Evolutionary conservation across 2,113 vertebrate genomes (phyloP), one percentile per base, ranked within the genome.

Genomic region (Gasterosteus aculeatus): DNA sequence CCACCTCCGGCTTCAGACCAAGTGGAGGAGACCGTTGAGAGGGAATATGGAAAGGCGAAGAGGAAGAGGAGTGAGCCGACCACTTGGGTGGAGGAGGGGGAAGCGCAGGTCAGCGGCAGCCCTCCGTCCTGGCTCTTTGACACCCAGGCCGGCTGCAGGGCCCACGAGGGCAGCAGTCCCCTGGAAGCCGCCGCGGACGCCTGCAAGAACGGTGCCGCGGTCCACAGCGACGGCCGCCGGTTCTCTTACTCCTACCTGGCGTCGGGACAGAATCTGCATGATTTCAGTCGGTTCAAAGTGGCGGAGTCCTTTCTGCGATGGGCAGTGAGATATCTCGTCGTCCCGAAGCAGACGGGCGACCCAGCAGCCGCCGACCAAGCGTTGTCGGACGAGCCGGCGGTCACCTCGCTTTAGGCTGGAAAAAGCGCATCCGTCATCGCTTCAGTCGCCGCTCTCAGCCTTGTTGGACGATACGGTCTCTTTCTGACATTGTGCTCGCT

Each of bases 121-220:
- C 88, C 82, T 19, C 89, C 86, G 1, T 92, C 89, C 0, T 91
- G 92, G 90, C 79, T 91, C 16, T 87, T 89, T 22, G 81, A 92
- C 49, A 49, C 71, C 8, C 72, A 38, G 38, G 0, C 38, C 0
- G 35, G 31, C 1, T 46, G 41, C 2, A 16, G 54, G 11, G n/a
- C 49, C 0, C 18, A 67, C 8, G 62, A 60, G 1, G 5, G 11
- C n/a, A 35, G 11, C 68, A 29, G 54, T 38, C 65, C 41, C 10
- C 19, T 2, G 18, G 44, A 38, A 19, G 18, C 29, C 1, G 14
- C 2, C 4, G 5, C 2, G 7, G 10, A 15, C 0, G 4, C 5
- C 7, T 3, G 0, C 0, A 82, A 72, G 0, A 44, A 26, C 12
- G 9, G 4, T 3, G 61, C 77, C 12, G 49, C n/a, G 0, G 19